These are phyloP conservation scores for Lagopus leucura DNA, from an alignment of 2,113 vertebrate species.

Conservation along the genomic window DNA sequence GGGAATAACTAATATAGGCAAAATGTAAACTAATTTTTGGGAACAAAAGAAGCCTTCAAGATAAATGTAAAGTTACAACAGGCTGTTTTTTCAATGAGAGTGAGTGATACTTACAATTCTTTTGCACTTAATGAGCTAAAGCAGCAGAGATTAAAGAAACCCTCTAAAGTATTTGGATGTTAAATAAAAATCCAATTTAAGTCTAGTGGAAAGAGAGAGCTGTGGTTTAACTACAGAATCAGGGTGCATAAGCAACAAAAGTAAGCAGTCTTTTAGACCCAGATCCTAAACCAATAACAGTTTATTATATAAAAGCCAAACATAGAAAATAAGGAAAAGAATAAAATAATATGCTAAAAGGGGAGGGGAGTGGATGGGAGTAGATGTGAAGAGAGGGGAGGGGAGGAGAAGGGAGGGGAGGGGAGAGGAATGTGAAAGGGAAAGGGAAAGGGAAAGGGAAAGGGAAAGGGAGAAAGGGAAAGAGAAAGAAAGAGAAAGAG, in stretches of 20 bases:
- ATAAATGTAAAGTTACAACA: slow-evolving; percentile 54
- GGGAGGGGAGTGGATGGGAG: background rate
- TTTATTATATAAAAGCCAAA: slow-evolving; percentile 50
- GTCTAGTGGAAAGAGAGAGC: slow-evolving; percentile 29
- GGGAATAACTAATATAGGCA: slow-evolving; percentile 61
- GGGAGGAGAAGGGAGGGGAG: too few species aligned
- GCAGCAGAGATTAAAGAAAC: slow-evolving; percentile 59
- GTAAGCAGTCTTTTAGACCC: slow-evolving; percentile 42
- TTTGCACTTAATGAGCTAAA: slow-evolving; percentile 57
- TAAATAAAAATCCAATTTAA: slow-evolving; percentile 71
- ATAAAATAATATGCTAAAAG: background rate
- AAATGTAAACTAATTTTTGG: slow-evolving; percentile 67
- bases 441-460: background rate
- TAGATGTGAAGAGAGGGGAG: background rate
- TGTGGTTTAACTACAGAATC: slow-evolving; percentile 41
- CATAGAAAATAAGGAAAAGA: slow-evolving; percentile 41
- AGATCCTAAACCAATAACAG: slow-evolving; percentile 44
- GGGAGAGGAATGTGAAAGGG: too few species aligned
- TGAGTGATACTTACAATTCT: slow-evolving; percentile 57
- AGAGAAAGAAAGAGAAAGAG: too few species aligned
- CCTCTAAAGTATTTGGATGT: slow-evolving; percentile 54
- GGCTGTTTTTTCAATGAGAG: slow-evolving; percentile 49
- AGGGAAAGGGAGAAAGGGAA: too few species aligned
- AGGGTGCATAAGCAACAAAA: slow-evolving; percentile 30
- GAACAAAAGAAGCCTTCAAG: slow-evolving; percentile 66